phyloP scores from a whole-genome alignment of 2,113 vertebrate genomes.

The Petrocephalus zakoni region DNA sequence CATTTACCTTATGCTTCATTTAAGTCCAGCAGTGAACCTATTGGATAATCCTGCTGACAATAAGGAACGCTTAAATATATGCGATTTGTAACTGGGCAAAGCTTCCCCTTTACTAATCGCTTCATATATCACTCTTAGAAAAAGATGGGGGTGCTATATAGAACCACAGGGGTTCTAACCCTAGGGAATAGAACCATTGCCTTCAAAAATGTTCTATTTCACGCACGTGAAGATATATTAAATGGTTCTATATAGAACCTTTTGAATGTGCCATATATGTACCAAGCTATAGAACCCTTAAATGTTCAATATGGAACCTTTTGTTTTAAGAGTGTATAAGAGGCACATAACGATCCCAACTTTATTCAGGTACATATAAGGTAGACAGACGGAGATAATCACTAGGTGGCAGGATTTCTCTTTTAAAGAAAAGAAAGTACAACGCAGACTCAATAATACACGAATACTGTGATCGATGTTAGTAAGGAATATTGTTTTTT shows the following conservation, averaged over 20 bases:
- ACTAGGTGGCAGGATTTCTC: slow-evolving; percentile 26
- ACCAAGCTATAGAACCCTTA: no score
- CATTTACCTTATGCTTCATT: background rate
- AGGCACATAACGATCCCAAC: background rate
- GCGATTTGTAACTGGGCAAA: background rate
- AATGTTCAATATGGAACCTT: no score
- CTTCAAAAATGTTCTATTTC: no score
- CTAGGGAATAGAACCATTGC: no score
- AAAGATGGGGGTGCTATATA: no score
- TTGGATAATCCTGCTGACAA: background rate
- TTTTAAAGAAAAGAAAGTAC: background rate
- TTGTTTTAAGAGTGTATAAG: no score
- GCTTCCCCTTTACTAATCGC: background rate
- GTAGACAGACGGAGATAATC: background rate
- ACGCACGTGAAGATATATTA: no score
- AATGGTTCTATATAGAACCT: no score
- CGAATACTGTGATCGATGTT: background rate
- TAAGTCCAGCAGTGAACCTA: background rate
- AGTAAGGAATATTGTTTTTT: background rate
- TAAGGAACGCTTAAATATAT: background rate
- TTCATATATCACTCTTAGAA: no score
- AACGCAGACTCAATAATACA: background rate
- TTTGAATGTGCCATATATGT: no score
- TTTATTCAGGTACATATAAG: background rate
- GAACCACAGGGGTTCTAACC: no score